Evolutionary conservation across 2,888 invertebrate species (phyloP), one percentile per base, ranked within the genome.

Genomic region (Drosophila quinaria): DNA sequence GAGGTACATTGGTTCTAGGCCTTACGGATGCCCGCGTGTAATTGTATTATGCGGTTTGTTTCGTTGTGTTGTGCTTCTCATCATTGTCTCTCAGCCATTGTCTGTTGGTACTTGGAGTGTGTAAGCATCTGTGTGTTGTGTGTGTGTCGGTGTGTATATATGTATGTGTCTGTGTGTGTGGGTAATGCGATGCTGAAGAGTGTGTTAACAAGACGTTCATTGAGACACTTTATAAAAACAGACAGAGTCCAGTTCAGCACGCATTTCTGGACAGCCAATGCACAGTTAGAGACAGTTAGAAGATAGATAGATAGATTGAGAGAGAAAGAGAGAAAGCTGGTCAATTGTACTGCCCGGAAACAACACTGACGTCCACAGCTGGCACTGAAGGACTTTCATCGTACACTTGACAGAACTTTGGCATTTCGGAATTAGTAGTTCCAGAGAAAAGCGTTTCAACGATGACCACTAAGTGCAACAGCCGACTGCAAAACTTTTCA

Each of bases 171-270:
- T 42, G 3, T 13, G 19, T 22, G 15, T 54, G 71, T 74, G 62
- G 49, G 50, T 73, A 72, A 80, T 83, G 74, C 71, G 51, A 59
- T 72, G 61, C 55, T 59, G 44, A 59, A 70, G 70, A 70, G 81
- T 84, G 84, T 87, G 81, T 76, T 83, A 83, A 83, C 84, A 83
- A 87, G 87, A 76, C 49, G 75, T 73, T 81, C 78, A 87, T 87
- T 84, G 81, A 74, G 81, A 87, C 78, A 87, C 81, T 78, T 83
- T 77, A 78, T 70, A 69, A 74, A 70, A 67, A 56, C 66, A 66
- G 44, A 63, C 39, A 56, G 19, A 37, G 65, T 41, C 29, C 58
- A 56, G 59, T 33, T 31, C 37, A 61, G 47, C 55, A 60, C 41
- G 56, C 47, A 64, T 50, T 54, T 52, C 25, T 52, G 42, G 42